Conservation (phyloP, 1,140 invertebrate species). For the Musca domestica region DNA sequence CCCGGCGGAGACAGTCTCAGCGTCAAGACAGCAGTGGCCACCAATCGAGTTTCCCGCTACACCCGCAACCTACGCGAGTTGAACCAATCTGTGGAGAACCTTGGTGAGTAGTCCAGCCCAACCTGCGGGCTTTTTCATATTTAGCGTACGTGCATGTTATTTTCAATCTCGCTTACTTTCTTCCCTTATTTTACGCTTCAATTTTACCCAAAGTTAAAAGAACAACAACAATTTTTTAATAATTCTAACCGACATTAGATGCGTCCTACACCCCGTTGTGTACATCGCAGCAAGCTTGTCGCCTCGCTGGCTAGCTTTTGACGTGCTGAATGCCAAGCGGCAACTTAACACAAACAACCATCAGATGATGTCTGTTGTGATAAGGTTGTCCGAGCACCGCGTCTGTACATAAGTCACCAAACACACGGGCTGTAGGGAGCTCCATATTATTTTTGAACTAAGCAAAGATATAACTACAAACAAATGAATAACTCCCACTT, state of each 20-base stretch:
- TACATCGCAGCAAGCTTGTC: background rate
- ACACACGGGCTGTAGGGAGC: too few relatives aligned
- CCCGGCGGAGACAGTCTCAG: constrained; percentile 58
- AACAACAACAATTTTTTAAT: background rate
- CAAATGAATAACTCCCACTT: too few relatives aligned
- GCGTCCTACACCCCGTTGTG: background rate
- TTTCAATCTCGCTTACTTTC: constrained; percentile 21
- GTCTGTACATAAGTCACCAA: too few relatives aligned
- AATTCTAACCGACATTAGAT: background rate
- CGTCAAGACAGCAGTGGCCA: constrained; percentile 53
- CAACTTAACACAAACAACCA: too few relatives aligned
- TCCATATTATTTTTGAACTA: too few relatives aligned
- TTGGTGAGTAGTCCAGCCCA: constrained; percentile 58
- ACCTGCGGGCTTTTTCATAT: background rate
- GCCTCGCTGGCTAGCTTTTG: too few relatives aligned
- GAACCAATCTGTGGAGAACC: constrained; percentile 69
- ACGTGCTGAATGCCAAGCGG: too few relatives aligned
- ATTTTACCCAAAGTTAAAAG: constrained; percentile 5
- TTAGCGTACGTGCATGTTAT: constrained; percentile 26
- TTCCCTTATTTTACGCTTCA: constrained; percentile 14
- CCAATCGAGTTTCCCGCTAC: constrained; percentile 49
- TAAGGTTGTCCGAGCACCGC: too few relatives aligned
- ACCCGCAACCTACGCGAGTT: constrained; percentile 64
- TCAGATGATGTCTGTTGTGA: too few relatives aligned
- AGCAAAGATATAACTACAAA: too few relatives aligned